phyloP scores from a whole-genome alignment of 2,113 vertebrate genomes.

The Cinclus cinclus region DNA sequence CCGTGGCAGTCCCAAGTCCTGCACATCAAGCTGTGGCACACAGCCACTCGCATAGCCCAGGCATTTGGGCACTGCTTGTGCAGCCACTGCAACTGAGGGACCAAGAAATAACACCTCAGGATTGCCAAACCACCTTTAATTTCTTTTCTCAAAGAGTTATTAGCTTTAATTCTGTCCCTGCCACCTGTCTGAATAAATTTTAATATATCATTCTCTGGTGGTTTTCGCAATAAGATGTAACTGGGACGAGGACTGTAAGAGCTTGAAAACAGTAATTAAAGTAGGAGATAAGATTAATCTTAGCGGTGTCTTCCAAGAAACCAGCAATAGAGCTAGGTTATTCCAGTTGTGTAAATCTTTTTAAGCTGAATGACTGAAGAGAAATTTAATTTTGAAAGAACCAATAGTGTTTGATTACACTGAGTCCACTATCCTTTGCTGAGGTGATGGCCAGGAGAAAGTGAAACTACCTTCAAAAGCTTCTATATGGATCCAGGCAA shows the following conservation, averaged over 20 bases:
- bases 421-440: not conserved
- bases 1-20: not conserved
- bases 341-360: constrained; percentile 62
- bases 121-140: constrained; percentile 22
- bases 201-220: constrained; percentile 11
- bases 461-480: not conserved
- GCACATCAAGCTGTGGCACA: not conserved
- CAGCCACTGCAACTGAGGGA: not conserved
- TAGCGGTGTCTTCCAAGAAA: constrained; percentile 43
- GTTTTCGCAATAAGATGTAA: constrained; percentile 56
- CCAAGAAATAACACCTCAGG: not conserved
- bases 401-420: not conserved
- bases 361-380: constrained; percentile 4
- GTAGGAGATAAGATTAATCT: constrained; percentile 36
- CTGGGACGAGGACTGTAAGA: constrained; percentile 50
- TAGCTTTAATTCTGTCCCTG: constrained; percentile 44
- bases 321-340: constrained; percentile 31
- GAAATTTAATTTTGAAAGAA: constrained; percentile 52
- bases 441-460: not conserved
- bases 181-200: constrained; percentile 39
- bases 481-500: not conserved
- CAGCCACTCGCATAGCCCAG: rapidly evolving
- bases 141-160: constrained; percentile 32
- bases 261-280: constrained; percentile 58
- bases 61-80: not conserved